These are phyloP conservation scores for Sylvietta virens DNA, from an alignment of 2,113 vertebrate species.

Conservation along the genomic window DNA sequence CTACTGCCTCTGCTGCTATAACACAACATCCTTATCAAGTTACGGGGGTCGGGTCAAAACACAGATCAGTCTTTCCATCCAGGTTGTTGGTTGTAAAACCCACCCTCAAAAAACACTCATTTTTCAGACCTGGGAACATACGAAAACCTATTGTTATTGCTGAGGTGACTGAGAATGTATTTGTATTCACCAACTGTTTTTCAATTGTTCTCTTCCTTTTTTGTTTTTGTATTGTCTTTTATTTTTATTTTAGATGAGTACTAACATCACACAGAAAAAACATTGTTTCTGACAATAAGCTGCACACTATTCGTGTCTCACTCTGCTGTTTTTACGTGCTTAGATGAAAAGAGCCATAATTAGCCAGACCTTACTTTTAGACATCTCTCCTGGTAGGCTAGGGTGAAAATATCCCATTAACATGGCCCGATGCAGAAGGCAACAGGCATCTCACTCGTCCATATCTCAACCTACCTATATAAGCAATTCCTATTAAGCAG, in stretches of 20 bases:
- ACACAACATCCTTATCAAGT: not conserved
- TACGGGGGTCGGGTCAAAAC: not conserved
- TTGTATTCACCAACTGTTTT: not conserved
- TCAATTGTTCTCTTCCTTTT: not conserved
- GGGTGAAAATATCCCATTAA: conserved; percentile 33
- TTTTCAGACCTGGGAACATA: not conserved
- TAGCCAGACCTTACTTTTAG: conserved; percentile 35
- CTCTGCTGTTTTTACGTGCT: conserved; percentile 29
- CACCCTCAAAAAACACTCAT: not conserved
- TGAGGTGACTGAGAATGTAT: not conserved
- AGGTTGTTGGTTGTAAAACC: not conserved
- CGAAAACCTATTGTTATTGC: not conserved
- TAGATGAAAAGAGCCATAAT: conserved; percentile 42
- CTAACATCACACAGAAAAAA: not conserved
- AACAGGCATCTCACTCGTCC: not conserved
- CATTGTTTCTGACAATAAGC: not conserved
- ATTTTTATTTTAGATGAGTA: not conserved
- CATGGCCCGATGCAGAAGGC: not conserved
- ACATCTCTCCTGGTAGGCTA: conserved; percentile 1
- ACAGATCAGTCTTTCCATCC: not conserved
- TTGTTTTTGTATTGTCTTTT: not conserved
- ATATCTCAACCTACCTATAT: not conserved
- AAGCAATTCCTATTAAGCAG: not conserved
- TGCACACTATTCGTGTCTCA: conserved; percentile 12
- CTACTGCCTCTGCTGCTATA: not conserved